Evolutionary conservation across 1,140 invertebrate genomes (phyloP).

Genomic region (Lasioglossum baleicum): DNA sequence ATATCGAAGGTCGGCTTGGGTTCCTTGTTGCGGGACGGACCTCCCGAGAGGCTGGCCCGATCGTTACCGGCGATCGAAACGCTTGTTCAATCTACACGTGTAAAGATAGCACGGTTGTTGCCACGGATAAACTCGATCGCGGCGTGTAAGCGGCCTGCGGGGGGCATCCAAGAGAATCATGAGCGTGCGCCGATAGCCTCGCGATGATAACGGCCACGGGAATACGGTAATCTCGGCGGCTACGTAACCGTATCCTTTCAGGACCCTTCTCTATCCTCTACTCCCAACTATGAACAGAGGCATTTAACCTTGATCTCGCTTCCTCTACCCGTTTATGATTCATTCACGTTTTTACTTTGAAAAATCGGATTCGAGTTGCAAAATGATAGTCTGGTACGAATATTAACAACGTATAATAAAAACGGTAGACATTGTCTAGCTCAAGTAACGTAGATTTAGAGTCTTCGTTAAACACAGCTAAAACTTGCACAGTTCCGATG

Average conservation of each 20-base stretch:
- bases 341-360: no score
- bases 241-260: slow-evolving; percentile 54
- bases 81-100: slow-evolving; percentile 56
- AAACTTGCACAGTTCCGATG: no score
- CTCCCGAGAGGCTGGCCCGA: slow-evolving; percentile 16
- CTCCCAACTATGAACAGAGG: slow-evolving; percentile 9
- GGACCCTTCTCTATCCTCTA: neutral
- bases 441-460: no score
- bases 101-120: slow-evolving; percentile 45
- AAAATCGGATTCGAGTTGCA: no score
- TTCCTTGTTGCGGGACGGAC: neutral
- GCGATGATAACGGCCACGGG: slow-evolving; percentile 45
- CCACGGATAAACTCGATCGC: slow-evolving; percentile 60
- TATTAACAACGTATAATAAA: no score
- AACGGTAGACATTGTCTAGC: no score
- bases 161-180: slow-evolving; percentile 55
- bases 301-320: slow-evolving; percentile 15
- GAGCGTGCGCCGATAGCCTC: slow-evolving; percentile 45
- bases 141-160: slow-evolving; percentile 48
- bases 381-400: no score
- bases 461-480: no score
- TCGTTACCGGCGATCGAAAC: slow-evolving; percentile 37
- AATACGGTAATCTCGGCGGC: slow-evolving; percentile 45
- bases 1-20: neutral
- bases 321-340: no score